Conservation (phyloP, 2,888 invertebrate genomes). For the Dione vanillae region DNA sequence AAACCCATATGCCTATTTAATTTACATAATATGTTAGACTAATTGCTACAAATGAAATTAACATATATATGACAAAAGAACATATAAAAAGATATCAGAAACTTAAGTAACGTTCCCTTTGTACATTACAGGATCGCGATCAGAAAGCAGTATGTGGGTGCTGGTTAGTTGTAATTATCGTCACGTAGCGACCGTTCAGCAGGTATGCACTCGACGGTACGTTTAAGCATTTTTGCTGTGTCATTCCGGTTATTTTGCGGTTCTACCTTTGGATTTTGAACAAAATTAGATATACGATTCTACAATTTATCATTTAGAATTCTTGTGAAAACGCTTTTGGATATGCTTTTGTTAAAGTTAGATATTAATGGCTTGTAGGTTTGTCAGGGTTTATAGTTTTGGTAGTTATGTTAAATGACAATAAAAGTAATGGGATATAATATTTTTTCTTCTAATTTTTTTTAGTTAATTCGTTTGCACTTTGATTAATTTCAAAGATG, state of each 20-base stretch:
- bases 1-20: background rate
- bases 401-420: too few relatives aligned
- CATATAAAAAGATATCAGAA: background rate
- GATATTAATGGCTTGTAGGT: too few relatives aligned
- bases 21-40: background rate
- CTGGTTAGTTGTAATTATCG: constrained; percentile 28
- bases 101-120: constrained; percentile 4
- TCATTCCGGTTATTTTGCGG: constrained; percentile 33
- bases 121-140: constrained; percentile 5
- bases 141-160: constrained; percentile 8
- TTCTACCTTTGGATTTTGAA: constrained; percentile 25
- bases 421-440: too few relatives aligned
- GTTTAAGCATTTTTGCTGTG: constrained; percentile 31
- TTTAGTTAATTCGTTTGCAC: too few relatives aligned
- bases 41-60: background rate
- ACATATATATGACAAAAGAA: background rate
- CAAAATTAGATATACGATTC: constrained; percentile 21
- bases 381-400: too few relatives aligned
- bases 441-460: too few relatives aligned
- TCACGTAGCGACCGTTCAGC: constrained; percentile 26
- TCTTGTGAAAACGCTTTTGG: background rate
- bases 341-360: background rate
- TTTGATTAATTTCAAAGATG: too few relatives aligned
- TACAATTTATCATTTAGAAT: constrained; percentile 12
- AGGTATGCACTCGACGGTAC: constrained; percentile 36